phyloP scores from a whole-genome alignment of 2,888 invertebrate genomes.

The Hyposoter didymator region DNA sequence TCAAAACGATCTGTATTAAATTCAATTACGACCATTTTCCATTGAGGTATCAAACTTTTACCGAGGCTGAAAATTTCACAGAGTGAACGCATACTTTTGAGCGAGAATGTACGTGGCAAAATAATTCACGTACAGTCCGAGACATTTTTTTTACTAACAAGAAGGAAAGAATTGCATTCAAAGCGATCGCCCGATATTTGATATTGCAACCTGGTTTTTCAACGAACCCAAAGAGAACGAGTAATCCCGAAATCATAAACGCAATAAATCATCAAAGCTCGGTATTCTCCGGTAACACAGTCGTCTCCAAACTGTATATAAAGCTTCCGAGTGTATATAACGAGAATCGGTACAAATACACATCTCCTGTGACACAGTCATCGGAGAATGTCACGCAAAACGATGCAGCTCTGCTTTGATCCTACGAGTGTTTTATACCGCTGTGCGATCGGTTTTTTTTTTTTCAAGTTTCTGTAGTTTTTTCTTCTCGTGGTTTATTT shows the following conservation, averaged over 20 bases:
- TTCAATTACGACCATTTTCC: too few species aligned
- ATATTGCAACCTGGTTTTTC: neutral
- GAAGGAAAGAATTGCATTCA: neutral
- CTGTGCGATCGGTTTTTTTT: neutral
- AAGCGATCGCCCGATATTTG: neutral
- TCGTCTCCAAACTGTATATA: neutral
- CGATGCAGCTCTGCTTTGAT: neutral
- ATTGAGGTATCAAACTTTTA: too few species aligned
- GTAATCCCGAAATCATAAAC: neutral
- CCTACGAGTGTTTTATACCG: neutral
- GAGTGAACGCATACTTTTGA: too few species aligned
- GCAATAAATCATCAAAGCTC: neutral
- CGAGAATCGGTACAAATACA: neutral
- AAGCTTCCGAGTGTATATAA: neutral
- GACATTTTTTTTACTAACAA: neutral
- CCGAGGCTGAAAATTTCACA: too few species aligned
- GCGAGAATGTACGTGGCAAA: neutral
- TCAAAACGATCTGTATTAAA: too few species aligned
- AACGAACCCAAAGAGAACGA: neutral
- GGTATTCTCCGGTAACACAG: conserved; percentile 4
- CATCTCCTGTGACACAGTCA: conserved; percentile 14
- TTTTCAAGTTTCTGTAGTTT: neutral
- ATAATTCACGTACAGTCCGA: neutral
- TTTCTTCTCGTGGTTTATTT: neutral
- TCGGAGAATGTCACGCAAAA: conserved; percentile 18